phyloP scores from a whole-genome alignment of 37 sponge, comb jelly and placozoan genomes.

The Haliclona indistincta region DNA sequence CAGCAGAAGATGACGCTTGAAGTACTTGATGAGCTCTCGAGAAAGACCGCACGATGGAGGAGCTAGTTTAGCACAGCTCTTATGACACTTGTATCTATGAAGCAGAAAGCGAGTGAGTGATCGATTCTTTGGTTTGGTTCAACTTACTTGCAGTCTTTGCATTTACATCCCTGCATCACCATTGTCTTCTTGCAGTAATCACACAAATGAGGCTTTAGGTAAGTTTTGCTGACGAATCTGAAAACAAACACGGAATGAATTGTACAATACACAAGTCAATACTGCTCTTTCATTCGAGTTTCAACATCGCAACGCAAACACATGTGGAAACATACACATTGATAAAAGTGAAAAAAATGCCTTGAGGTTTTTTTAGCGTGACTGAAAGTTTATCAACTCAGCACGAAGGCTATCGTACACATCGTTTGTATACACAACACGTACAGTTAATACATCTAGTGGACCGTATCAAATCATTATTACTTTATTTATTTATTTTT shows the following conservation, averaged over 20 bases:
- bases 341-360: no score
- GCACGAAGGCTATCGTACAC: no score
- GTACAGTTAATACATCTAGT: no score
- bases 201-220: conserved; percentile 59
- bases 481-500: no score
- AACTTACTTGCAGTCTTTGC: conserved; percentile 79
- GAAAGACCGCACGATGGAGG: conserved; percentile 89
- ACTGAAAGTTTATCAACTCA: no score
- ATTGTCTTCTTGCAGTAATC: conserved; percentile 86
- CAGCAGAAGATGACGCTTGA: conserved; percentile 44
- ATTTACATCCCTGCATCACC: conserved; percentile 65
- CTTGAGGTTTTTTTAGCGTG: no score
- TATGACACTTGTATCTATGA: conserved; percentile 82
- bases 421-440: no score
- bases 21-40: conserved; percentile 63
- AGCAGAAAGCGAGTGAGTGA: not conserved
- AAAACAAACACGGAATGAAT: not conserved
- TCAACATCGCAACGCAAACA: no score
- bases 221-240: conserved; percentile 37
- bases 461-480: no score
- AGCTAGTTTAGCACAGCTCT: conserved; percentile 68
- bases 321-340: no score
- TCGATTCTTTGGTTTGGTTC: not conserved
- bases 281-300: no score
- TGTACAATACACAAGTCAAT: no score